Base-by-base conservation (phyloP, 2,113 vertebrate genomes). In the Archilochus colubris region DNA sequence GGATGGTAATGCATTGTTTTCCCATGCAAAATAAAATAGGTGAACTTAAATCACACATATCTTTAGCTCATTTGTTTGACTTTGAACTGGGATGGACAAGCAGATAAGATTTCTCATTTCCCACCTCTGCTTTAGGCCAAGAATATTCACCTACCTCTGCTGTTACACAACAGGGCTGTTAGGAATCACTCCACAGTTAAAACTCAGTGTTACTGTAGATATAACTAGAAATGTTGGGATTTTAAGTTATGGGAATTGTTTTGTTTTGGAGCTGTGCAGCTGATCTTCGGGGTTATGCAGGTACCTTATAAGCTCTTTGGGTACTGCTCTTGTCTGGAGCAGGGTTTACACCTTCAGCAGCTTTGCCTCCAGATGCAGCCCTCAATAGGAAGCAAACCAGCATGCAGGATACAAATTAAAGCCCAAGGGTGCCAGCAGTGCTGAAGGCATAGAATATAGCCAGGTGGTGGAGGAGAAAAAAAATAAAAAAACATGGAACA, bases 31-130 rank as follows among this genome's bases (percentile, higher is more conserved):
- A 92, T 70, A 44, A 51, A 92, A 51, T 4, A 66, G n/a, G 57
- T 68, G 87, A 58, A 75, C 23, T 69, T 48, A 33, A 96, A 57
- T 79, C 92, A 89, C 72, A 27, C 20, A 48, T 70, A 93, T 24
- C 87, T 85, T 59, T 77, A 94, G 57, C n/a, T 75, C 64, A 91
- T 88, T 80, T 88, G 25, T 80, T 93, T 92, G 62, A 69, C 87
- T 94, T 91, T 86, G 58, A 94, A 95, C 82, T 81, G 57, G 61
- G 86, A 83, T 10, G 72, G 91, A 89, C 64, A 86, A 63, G 50
- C 48, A 90, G 82, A 78, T 80, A 92, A 72, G 43, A 74, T 44
- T 91, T 82, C 87, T 69, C 33, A 67, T 63, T 91, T 89, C 79
- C 90, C 68, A 31, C 72, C 82, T 75, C 15, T 75, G 93, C 85